Evolutionary conservation across 2,113 vertebrate genomes (phyloP).

Genomic region (Mus spicilegus): DNA sequence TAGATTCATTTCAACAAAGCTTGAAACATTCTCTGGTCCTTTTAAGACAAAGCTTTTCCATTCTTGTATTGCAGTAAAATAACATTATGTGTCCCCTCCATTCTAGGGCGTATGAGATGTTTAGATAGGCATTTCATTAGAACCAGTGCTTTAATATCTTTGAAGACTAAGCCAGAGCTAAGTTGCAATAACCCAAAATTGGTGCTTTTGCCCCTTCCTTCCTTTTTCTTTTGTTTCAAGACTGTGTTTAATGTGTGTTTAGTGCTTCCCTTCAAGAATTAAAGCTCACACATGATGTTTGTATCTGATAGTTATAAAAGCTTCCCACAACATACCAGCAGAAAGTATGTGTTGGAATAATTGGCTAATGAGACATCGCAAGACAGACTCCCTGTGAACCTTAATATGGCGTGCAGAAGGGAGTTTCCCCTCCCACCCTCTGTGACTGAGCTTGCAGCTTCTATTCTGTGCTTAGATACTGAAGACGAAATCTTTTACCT

Average conservation of each 20-base stretch:
- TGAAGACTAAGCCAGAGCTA: not conserved
- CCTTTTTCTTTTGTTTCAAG: not conserved
- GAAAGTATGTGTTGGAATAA: not conserved
- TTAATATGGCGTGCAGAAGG: not conserved
- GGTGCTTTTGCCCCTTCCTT: not conserved
- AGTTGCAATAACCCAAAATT: slow-evolving; percentile 24
- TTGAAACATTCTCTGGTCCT: not conserved
- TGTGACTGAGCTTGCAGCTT: not conserved
- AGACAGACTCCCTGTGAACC: not conserved
- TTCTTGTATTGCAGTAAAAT: not conserved
- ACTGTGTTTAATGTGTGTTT: not conserved
- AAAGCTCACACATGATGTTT: not conserved
- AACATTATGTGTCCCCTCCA: not conserved
- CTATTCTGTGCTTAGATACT: not conserved
- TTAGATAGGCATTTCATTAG: slow-evolving; percentile 2
- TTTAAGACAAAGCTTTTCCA: not conserved
- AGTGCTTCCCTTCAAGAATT: not conserved
- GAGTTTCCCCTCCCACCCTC: not conserved
- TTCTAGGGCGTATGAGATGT: not conserved
- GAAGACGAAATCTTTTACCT: slow-evolving; percentile 21
- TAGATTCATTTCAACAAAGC: not conserved
- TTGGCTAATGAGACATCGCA: not conserved
- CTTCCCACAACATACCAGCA: not conserved
- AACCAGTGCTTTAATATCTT: slow-evolving; percentile 25
- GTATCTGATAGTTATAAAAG: slow-evolving; percentile 1